These are phyloP conservation scores for Acanthopleura granulata DNA, from an alignment of 2,888 invertebrate species.

Conservation along the genomic window DNA sequence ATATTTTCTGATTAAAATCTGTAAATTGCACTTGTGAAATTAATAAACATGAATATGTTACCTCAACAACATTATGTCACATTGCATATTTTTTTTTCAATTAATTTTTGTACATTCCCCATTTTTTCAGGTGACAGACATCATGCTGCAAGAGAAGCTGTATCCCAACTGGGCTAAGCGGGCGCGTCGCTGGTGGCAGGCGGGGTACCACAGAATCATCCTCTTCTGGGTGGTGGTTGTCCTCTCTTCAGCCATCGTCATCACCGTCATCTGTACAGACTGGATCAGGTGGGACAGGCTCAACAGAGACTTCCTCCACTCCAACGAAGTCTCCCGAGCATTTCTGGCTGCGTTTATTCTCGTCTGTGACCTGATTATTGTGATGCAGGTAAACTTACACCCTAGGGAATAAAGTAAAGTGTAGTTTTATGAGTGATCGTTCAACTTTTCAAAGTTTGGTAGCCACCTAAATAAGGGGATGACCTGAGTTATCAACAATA, in stretches of 20 bases:
- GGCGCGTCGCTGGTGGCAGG: conserved; percentile 68
- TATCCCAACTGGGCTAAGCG: conserved; percentile 71
- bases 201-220: conserved; percentile 70
- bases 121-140: conserved; percentile 70
- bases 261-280: conserved; percentile 72
- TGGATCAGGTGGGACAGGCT: conserved; percentile 72
- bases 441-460: too few relatives aligned
- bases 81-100: neutral
- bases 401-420: too few relatives aligned
- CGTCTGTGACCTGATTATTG: conserved; percentile 72
- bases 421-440: too few relatives aligned
- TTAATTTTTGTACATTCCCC: neutral
- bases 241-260: conserved; percentile 69
- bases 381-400: conserved; percentile 69
- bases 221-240: conserved; percentile 72
- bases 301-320: conserved; percentile 71
- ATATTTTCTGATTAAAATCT: too few relatives aligned
- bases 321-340: conserved; percentile 72
- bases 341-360: conserved; percentile 73
- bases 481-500: too few relatives aligned
- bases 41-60: neutral
- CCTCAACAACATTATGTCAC: neutral
- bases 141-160: conserved; percentile 73
- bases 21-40: too few relatives aligned
- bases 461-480: too few relatives aligned